Evolutionary conservation across 2,113 vertebrate genomes (phyloP).

Genomic region (Cheirogaleus medius): DNA sequence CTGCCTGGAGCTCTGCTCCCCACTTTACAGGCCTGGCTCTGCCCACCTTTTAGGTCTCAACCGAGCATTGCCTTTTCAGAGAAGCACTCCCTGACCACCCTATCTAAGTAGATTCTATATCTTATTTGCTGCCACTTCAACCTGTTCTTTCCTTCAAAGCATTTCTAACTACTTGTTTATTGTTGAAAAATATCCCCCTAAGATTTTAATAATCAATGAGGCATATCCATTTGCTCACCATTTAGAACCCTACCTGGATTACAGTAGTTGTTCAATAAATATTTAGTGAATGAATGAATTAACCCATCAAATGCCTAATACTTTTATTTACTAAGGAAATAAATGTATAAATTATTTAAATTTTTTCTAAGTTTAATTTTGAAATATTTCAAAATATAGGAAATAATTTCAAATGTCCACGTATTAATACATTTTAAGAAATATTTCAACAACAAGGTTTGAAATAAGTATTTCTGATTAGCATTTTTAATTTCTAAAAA

Average conservation of each 20-base stretch:
- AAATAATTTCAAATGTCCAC: background rate
- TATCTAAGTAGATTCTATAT: background rate
- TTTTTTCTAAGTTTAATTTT: constrained; percentile 13
- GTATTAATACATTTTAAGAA: background rate
- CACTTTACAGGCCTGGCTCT: background rate
- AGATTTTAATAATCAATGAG: background rate
- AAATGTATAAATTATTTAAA: background rate
- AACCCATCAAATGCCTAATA: background rate
- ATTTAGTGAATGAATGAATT: background rate
- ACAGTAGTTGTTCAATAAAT: background rate
- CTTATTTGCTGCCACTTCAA: background rate
- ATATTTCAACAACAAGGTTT: background rate
- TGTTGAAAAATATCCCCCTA: background rate
- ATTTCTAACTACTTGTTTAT: background rate
- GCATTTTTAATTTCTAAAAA: background rate
- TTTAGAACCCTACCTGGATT: background rate
- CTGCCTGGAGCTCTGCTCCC: background rate
- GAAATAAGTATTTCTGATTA: background rate
- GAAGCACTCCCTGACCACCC: background rate
- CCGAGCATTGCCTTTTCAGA: background rate
- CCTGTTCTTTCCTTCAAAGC: background rate
- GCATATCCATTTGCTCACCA: background rate
- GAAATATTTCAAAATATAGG: background rate
- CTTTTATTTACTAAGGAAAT: constrained; percentile 1
- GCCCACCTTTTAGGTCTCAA: background rate